Evolutionary conservation across 2,888 invertebrate species (phyloP).

Genomic region (Rhingia campestris): DNA sequence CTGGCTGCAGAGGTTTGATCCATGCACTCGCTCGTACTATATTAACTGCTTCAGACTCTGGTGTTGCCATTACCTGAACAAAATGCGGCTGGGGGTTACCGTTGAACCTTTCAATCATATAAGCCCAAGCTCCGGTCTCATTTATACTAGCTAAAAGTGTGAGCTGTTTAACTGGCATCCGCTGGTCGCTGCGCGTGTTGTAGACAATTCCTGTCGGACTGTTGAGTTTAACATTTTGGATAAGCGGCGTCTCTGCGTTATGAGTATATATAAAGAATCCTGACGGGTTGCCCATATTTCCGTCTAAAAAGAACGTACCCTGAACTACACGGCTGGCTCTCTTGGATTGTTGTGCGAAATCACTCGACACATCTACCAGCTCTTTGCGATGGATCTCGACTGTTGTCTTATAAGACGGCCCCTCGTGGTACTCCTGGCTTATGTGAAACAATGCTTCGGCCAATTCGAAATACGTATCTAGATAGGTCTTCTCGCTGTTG

Average conservation of each 20-base stretch:
- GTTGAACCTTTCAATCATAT: conserved; percentile 84
- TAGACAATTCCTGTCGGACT: conserved; percentile 84
- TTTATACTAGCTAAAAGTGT: conserved; percentile 84
- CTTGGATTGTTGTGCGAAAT: conserved; percentile 49
- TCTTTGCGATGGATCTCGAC: conserved; percentile 81
- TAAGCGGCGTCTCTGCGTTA: conserved; percentile 84
- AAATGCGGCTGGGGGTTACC: conserved; percentile 86
- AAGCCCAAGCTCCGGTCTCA: conserved; percentile 86
- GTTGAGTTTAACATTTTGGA: conserved; percentile 83
- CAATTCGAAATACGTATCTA: conserved; percentile 84
- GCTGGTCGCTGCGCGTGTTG: conserved; percentile 83
- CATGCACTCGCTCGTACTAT: conserved; percentile 82
- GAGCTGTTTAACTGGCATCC: conserved; percentile 84
- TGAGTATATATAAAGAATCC: conserved; percentile 84
- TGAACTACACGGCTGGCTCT: conserved; percentile 81
- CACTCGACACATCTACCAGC: conserved; percentile 71
- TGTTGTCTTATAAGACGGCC: conserved; percentile 77
- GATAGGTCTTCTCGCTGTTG: conserved; percentile 83
- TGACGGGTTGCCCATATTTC: conserved; percentile 84
- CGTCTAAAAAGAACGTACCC: conserved; percentile 84
- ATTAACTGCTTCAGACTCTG: conserved; percentile 78
- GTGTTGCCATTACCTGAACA: conserved; percentile 85
- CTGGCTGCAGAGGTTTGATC: conserved; percentile 80
- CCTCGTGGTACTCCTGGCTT: conserved; percentile 83
- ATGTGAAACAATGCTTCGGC: conserved; percentile 83